Conservation (phyloP, 1,140 invertebrate species). For the Lycorma delicatula region DNA sequence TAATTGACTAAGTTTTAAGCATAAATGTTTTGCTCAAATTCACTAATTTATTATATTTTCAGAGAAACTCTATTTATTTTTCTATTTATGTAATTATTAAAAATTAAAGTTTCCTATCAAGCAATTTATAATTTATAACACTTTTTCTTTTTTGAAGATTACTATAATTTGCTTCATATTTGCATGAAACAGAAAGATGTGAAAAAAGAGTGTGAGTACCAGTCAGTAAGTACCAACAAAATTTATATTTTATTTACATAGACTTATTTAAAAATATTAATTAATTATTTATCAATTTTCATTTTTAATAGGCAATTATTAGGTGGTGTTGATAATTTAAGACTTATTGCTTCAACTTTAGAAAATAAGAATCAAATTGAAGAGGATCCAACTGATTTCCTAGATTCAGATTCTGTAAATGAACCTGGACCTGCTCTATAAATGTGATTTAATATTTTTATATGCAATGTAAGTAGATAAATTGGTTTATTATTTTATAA, state of each 20-base stretch:
- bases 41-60: too few species aligned
- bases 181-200: not conserved
- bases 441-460: not conserved
- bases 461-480: too few species aligned
- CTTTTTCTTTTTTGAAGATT: not conserved
- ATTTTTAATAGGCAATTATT: not conserved
- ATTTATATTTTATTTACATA: not conserved
- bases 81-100: too few species aligned
- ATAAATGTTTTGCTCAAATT: too few species aligned
- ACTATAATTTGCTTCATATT: not conserved
- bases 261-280: not conserved
- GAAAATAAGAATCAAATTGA: not conserved
- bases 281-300: not conserved
- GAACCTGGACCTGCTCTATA: not conserved
- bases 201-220: not conserved
- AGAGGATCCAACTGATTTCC: not conserved
- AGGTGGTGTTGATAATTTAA: not conserved
- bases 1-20: too few species aligned
- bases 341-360: not conserved
- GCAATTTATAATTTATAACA: not conserved
- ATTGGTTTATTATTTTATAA: too few species aligned
- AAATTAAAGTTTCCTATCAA: too few species aligned
- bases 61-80: too few species aligned
- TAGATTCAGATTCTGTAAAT: not conserved
- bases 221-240: not conserved